Evolutionary conservation across 2,888 invertebrate species (phyloP), one percentile per base, ranked within the genome.

Genomic region (Frankliniella intonsa): DNA sequence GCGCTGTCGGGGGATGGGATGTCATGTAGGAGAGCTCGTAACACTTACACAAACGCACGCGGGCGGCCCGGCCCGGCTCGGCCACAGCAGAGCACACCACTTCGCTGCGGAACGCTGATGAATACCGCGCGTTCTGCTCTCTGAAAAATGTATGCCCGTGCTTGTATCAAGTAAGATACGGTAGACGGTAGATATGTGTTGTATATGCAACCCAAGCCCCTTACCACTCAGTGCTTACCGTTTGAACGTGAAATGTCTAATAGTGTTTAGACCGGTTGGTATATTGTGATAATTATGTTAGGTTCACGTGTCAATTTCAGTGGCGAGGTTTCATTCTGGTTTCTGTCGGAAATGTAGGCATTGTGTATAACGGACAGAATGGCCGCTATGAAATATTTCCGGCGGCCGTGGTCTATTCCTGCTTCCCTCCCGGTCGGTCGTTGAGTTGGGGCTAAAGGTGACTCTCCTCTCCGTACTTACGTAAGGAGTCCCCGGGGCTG

Each of bases 1-100:
- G 55, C 55, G 12, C 55, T 9, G 55, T 55, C 55, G n/a, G 62
- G 62, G 62, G 62, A 38, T 62, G 62, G 62, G 62, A 62, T 62
- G 62, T 62, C 62, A 62, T 62, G 62, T 62, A 62, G 62, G 62
- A 62, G 14, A 10, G 62, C 69, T 76, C 69, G 25, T 76, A 76
- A 76, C 69, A 76, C 69, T 76, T 76, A 25, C 69, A 76, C 69
- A 76, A 22, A 8, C 25, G 22, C 69, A 22, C 25, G 22, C 8
- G 9, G 1, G n/a, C 65, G 14, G 19, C 69, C 69, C 69, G 22
- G 19, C 19, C 55, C 12, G 14, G 14, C 62, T 5, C 62, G 17
- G 12, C 7, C 62, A 17, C 62, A 10, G 69, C 69, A 22, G 22
- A 11, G 19, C 69, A 22, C 8, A 1, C 55, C 55, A 17, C 55